These are phyloP conservation scores for Tichodroma muraria DNA, from an alignment of 2,113 vertebrate genomes.

Conservation along the genomic window DNA sequence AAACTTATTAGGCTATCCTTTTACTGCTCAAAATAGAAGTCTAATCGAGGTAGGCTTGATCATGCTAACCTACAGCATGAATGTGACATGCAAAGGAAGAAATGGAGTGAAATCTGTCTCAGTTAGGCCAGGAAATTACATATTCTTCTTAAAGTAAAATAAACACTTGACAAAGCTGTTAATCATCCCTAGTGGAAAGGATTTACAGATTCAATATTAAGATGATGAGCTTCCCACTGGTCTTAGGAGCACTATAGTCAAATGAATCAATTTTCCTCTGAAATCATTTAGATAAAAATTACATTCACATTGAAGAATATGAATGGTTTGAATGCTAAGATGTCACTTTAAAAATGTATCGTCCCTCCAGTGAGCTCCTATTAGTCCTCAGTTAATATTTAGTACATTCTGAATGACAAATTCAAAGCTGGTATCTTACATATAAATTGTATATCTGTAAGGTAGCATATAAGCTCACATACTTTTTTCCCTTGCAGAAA, in stretches of 20 bases:
- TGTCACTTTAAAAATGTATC: constrained; percentile 64
- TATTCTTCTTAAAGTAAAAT: constrained; percentile 80
- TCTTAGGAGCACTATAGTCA: constrained; percentile 75
- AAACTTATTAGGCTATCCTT: constrained; percentile 63
- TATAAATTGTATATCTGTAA: neutral
- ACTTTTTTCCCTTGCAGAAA: neutral
- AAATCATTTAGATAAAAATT: constrained; percentile 77
- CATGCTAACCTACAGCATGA: constrained; percentile 57
- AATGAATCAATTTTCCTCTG: constrained; percentile 74
- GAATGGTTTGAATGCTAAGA: constrained; percentile 70
- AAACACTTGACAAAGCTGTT: constrained; percentile 79
- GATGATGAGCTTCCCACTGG: constrained; percentile 75
- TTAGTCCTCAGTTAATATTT: constrained; percentile 61
- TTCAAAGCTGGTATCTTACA: neutral
- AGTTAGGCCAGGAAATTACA: constrained; percentile 71
- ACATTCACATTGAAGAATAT: constrained; percentile 65
- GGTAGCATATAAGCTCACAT: neutral
- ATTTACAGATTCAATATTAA: constrained; percentile 79
- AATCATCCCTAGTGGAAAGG: constrained; percentile 77
- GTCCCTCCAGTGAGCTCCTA: constrained; percentile 37
- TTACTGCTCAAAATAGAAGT: constrained; percentile 55
- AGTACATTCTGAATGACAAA: constrained; percentile 47
- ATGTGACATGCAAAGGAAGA: constrained; percentile 38
- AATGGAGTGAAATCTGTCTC: constrained; percentile 63
- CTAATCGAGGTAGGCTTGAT: constrained; percentile 70